Evolutionary conservation across 2,888 invertebrate genomes (phyloP).

Genomic region (Nebria salina): DNA sequence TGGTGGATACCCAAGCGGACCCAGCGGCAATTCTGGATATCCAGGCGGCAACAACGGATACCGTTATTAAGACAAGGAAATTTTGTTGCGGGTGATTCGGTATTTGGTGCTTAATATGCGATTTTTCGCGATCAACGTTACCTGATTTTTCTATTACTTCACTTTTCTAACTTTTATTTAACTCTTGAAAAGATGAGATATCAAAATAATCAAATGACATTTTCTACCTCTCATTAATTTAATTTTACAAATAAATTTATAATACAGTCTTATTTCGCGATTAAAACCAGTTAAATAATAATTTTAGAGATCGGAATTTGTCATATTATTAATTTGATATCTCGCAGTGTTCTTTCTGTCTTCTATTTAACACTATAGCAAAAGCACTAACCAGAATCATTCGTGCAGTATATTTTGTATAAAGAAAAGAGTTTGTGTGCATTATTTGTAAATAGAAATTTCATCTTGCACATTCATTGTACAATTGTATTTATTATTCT

Average conservation of each 20-base stretch:
- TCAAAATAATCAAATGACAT: too few relatives aligned
- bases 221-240: too few relatives aligned
- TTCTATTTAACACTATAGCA: conserved; percentile 19
- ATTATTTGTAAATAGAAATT: conserved; percentile 33
- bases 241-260: too few relatives aligned
- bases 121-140: neutral
- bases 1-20: conserved; percentile 54
- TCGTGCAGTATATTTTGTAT: conserved; percentile 11
- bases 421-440: conserved; percentile 30
- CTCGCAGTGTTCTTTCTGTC: neutral
- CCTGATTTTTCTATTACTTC: neutral
- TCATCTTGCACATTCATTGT: conserved; percentile 24
- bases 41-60: conserved; percentile 61
- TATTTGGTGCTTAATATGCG: neutral
- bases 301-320: too few relatives aligned
- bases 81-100: conserved; percentile 4
- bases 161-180: neutral
- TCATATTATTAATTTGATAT: neutral
- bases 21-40: conserved; percentile 56
- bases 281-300: too few relatives aligned
- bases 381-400: conserved; percentile 24
- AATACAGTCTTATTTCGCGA: too few relatives aligned
- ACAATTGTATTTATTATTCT: conserved; percentile 26
- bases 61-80: conserved; percentile 53
- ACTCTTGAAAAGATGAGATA: too few relatives aligned